Percentiles rank a stretch among this genome's conserved stretches.
These are phyloP conservation scores for Pyrochroa serraticornis DNA, from an alignment of 2,888 invertebrate species.

Conservation along the genomic window DNA sequence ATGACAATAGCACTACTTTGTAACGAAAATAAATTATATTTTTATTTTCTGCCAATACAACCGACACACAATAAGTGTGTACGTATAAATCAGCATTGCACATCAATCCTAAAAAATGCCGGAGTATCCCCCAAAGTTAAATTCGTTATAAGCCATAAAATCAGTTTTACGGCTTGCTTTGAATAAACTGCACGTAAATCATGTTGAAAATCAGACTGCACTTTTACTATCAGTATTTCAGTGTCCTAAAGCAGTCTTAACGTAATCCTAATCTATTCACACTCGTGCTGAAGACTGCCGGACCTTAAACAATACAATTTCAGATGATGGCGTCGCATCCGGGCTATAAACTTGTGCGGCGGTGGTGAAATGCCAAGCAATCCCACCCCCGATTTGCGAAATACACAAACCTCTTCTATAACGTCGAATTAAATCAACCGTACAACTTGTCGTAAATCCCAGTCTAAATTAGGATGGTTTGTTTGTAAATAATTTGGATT, in stretches of 20 bases:
- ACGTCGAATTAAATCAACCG: slow-evolving; percentile 8
- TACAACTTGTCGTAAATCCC: neutral
- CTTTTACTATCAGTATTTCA: slow-evolving; percentile 47
- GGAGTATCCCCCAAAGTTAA: slow-evolving; percentile 43
- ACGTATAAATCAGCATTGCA: slow-evolving; percentile 26
- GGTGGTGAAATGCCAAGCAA: neutral
- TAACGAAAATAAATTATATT: slow-evolving; percentile 31
- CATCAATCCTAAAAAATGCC: slow-evolving; percentile 30
- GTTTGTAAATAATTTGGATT: slow-evolving; percentile 14
- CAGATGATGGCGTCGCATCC: slow-evolving; percentile 28
- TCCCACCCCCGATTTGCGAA: neutral
- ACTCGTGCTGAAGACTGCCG: slow-evolving; percentile 41
- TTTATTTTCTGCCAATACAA: slow-evolving; percentile 25
- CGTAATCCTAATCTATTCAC: slow-evolving; percentile 50
- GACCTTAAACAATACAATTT: slow-evolving; percentile 49
- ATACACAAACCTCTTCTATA: neutral
- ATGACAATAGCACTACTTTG: slow-evolving; percentile 30
- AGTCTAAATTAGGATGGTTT: neutral
- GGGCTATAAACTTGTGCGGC: slow-evolving; percentile 5
- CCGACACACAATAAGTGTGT: slow-evolving; percentile 11
- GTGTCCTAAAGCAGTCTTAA: slow-evolving; percentile 45
- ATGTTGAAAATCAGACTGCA: slow-evolving; percentile 39
- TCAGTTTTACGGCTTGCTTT: slow-evolving; percentile 43
- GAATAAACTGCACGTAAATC: slow-evolving; percentile 45
- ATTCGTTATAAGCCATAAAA: slow-evolving; percentile 50